A percentile compares a stretch with the other conserved stretches of the same genome.
phyloP scores from a whole-genome alignment of 2,797 vertebrate genomes.

The Pseudochaenichthys georgianus region DNA sequence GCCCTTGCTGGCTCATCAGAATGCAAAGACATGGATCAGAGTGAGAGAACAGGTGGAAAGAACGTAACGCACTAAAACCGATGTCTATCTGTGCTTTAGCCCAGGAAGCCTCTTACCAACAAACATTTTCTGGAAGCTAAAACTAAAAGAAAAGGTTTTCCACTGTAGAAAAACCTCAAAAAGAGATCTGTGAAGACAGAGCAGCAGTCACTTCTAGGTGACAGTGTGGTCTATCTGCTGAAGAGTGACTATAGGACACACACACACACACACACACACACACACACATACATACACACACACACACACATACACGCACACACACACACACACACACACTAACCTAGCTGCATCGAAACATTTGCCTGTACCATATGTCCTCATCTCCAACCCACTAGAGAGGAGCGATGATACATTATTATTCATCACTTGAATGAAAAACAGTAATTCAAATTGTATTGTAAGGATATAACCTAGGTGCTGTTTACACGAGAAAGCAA shows the following conservation, averaged over 20 bases:
- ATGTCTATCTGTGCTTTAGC: constrained; percentile 36
- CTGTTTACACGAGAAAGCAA: no score
- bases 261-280: no score
- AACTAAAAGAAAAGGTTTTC: not conserved
- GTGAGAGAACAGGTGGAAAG: constrained; percentile 69
- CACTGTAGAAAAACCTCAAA: constrained; percentile 23
- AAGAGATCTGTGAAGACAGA: constrained; percentile 15
- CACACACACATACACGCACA: not conserved
- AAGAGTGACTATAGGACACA: constrained; percentile 14
- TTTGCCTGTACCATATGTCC: constrained; percentile 21
- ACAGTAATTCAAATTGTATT: not conserved
- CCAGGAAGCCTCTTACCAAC: not conserved
- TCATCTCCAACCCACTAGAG: not conserved
- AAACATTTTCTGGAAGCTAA: constrained; percentile 24
- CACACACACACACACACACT: constrained; percentile 8
- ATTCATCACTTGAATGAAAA: not conserved
- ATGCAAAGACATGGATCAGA: constrained; percentile 75
- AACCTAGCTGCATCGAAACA: constrained; percentile 35
- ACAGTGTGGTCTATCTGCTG: constrained; percentile 41
- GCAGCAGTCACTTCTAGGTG: constrained; percentile 21
- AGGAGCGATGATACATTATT: not conserved
- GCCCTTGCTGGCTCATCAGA: constrained; percentile 78
- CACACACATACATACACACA: not conserved
- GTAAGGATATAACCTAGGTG: not conserved
- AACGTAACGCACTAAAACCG: constrained; percentile 47